Conservation (phyloP, 2,797 vertebrate genomes). For the Cossypha heuglini region DNA sequence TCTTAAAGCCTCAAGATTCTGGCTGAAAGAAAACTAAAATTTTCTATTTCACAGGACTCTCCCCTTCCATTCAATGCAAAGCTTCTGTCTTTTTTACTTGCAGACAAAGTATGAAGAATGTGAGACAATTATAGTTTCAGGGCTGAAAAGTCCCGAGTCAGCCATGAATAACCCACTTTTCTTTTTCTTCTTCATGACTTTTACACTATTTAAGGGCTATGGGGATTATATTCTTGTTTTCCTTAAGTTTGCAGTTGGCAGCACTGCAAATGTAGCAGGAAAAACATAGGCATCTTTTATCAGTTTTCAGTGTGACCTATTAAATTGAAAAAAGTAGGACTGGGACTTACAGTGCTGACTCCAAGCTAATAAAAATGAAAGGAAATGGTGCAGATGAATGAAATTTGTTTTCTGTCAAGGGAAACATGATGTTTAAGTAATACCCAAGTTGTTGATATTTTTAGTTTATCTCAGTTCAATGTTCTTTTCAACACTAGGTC, state of each 20-base stretch:
- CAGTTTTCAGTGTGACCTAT: conserved; percentile 1
- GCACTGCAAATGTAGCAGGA: neutral
- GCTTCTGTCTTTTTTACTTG: neutral
- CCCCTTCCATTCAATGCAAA: neutral
- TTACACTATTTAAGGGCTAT: neutral
- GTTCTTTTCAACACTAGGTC: neutral
- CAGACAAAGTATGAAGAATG: neutral
- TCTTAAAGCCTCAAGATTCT: neutral
- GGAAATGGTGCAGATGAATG: neutral
- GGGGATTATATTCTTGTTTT: neutral
- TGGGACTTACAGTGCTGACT: neutral
- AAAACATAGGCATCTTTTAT: neutral
- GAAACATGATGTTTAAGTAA: neutral
- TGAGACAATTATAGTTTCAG: neutral
- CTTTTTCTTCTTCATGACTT: neutral
- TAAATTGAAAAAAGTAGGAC: neutral
- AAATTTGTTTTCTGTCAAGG: conserved; percentile 1
- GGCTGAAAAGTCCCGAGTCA: neutral
- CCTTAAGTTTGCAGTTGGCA: neutral
- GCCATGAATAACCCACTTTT: neutral
- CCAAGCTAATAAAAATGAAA: conserved; percentile 9
- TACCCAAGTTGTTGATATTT: neutral
- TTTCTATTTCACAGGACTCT: neutral
- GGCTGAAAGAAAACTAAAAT: neutral
- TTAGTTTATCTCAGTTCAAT: neutral